Evolutionary conservation across 2,113 vertebrate genomes (phyloP).

Genomic region (Upupa epops): DNA sequence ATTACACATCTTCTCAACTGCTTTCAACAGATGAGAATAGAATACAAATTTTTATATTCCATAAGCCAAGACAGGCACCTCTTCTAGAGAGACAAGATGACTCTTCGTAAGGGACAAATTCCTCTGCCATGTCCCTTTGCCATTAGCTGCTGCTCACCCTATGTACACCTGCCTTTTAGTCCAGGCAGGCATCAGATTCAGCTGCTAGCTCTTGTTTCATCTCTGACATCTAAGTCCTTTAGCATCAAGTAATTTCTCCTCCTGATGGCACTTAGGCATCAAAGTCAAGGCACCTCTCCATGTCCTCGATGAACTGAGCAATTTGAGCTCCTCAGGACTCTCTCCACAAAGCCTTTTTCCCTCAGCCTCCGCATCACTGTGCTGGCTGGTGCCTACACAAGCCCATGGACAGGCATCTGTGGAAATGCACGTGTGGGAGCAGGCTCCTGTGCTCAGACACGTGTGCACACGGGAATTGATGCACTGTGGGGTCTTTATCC

Average conservation of each 20-base stretch:
- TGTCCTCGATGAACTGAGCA: neutral
- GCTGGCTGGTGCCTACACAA: neutral
- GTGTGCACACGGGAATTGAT: rapidly evolving
- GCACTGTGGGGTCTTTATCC: neutral
- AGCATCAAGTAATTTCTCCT: neutral
- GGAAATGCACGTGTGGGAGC: neutral
- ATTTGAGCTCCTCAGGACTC: neutral
- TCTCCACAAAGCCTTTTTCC: neutral
- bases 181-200: neutral
- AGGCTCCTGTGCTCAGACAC: neutral
- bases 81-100: neutral
- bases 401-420: neutral
- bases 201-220: neutral
- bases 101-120: neutral
- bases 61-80: too few species aligned
- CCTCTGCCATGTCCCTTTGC: neutral
- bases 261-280: neutral
- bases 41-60: too few species aligned
- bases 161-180: neutral
- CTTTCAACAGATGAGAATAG: too few species aligned
- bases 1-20: too few species aligned
- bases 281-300: neutral
- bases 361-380: neutral
- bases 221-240: neutral
- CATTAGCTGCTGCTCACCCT: neutral